These are phyloP conservation scores for Pipa parva DNA, from an alignment of 2,113 vertebrate genomes.

Conservation along the genomic window DNA sequence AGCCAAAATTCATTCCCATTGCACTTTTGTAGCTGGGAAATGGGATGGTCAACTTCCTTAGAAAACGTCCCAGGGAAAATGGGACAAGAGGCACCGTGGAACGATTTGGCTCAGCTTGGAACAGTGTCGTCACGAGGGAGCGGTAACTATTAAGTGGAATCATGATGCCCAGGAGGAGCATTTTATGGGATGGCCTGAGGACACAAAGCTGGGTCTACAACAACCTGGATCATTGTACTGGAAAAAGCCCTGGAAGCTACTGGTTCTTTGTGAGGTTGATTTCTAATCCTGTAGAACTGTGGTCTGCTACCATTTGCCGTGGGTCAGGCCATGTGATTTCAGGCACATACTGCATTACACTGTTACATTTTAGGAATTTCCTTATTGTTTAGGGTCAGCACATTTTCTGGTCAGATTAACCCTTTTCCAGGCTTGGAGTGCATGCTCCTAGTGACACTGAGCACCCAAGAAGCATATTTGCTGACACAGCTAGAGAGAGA, in stretches of 20 bases:
- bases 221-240: not conserved
- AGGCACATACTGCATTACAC: too few relatives aligned
- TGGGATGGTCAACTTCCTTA: constrained; percentile 52
- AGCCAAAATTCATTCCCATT: constrained; percentile 59
- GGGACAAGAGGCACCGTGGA: constrained; percentile 47
- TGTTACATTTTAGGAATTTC: too few relatives aligned
- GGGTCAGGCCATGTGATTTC: too few relatives aligned
- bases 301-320: too few relatives aligned
- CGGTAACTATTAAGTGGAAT: not conserved
- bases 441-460: too few relatives aligned
- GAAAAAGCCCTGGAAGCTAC: constrained; percentile 46
- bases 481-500: not conserved
- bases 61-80: constrained; percentile 49
- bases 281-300: too few relatives aligned
- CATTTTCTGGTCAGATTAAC: too few relatives aligned
- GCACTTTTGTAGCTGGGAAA: constrained; percentile 52
- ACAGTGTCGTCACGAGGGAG: not conserved
- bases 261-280: constrained; percentile 4
- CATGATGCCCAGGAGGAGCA: constrained; percentile 37
- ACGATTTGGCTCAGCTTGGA: constrained; percentile 53
- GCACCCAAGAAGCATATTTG: not conserved
- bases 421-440: not conserved
- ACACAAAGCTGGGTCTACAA: not conserved
- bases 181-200: constrained; percentile 27
- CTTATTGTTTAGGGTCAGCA: too few relatives aligned